Base-by-base conservation (phyloP, 2,888 invertebrate genomes). In the Anorthoa munda region DNA sequence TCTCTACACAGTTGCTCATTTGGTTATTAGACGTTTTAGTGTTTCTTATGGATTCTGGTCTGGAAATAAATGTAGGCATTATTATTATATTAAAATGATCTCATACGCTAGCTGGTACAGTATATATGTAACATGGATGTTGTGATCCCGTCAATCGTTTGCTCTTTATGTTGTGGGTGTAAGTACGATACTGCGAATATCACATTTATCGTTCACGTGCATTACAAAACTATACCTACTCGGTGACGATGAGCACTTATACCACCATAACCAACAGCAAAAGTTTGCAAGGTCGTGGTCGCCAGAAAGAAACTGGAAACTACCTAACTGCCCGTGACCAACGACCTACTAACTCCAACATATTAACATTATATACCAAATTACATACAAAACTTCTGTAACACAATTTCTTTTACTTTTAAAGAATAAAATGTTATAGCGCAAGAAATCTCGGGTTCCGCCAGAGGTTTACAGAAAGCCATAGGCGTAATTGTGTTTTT, bases 401-500 rank as follows among this genome's bases (percentile, higher is more conserved):
- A 12, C 45, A 58, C 50, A 45, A 26, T 60, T 69, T 56, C n/a
- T 39, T 80, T 66, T 58, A 56, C 39, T 61, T 77, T 26, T 45
- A 66, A 21, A 58, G 31, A 80, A 74, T 79, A 68, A 64, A 83
- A 73, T 39, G 11, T 66, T 56, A 50, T 53, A 58, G n/a, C 12
- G n/a, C 15, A 68, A 68, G 21, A 75, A 70, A 80, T 58, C 59
- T 31, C 51, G 58, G 55, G 56, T 55, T 55, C 23, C 48, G n/a
- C 51, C 48, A 60, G 26, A 83, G 69, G 53, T 60, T 64, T 75
- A 45, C 63, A 23, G 46, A 60, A 64, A 48, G 67, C 69, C 61
- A 77, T 65, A 68, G 65, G 53, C 68, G 61, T 75, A 72, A 72
- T 74, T 82, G 72, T 75, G 71, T 77, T 77, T 86, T 82, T 71